These are phyloP conservation scores for Cephus pulcher DNA, from an alignment of 2,888 invertebrate species.

Conservation along the genomic window DNA sequence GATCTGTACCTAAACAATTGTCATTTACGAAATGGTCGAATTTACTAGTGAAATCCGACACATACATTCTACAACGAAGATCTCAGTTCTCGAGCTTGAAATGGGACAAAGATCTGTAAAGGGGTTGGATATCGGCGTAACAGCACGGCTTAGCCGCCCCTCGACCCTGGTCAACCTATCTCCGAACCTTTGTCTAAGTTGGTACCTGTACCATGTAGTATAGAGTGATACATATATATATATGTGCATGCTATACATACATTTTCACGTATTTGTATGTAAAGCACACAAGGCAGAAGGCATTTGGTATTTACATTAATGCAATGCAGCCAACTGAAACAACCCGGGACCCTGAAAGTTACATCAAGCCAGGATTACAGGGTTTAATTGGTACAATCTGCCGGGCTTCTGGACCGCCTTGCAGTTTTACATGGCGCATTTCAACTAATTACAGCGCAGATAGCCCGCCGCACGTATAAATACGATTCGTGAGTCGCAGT, in stretches of 20 bases:
- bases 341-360: constrained; percentile 27
- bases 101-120: background rate
- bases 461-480: constrained; percentile 1
- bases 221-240: background rate
- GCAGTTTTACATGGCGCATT: constrained; percentile 10
- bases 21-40: background rate
- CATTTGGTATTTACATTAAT: constrained; percentile 21
- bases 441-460: constrained; percentile 6
- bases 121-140: background rate
- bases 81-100: background rate
- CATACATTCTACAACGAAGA: background rate
- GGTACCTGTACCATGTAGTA: background rate
- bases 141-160: background rate
- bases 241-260: background rate
- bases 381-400: constrained; percentile 31
- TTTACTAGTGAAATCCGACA: background rate
- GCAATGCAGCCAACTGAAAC: constrained; percentile 17
- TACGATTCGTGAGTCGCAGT: background rate
- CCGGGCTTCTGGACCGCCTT: constrained; percentile 6
- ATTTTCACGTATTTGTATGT: constrained; percentile 2
- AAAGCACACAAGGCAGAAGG: background rate
- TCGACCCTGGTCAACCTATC: constrained; percentile 5
- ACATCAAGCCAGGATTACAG: constrained; percentile 30
- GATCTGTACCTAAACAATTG: too few relatives aligned
- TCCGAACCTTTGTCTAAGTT: background rate